These are phyloP conservation scores for Campoletis sonorensis DNA, from an alignment of 1,140 invertebrate genomes.

Conservation along the genomic window DNA sequence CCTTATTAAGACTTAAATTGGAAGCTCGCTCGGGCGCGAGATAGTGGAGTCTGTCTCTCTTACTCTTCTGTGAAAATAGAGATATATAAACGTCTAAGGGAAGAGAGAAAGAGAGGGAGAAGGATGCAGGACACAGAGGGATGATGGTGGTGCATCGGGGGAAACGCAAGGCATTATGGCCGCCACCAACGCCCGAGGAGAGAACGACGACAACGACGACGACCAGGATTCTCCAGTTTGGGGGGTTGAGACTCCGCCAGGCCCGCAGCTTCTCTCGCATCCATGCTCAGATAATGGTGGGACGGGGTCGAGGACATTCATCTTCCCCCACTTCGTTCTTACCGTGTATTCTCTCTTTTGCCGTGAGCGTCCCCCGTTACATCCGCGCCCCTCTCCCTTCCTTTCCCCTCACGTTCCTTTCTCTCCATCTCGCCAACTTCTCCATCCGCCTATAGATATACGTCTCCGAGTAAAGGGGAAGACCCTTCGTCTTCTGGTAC, in stretches of 20 bases:
- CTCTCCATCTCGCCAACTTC: conserved; percentile 60
- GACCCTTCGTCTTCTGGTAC: conserved; percentile 65
- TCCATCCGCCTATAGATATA: conserved; percentile 54
- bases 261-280: conserved; percentile 55
- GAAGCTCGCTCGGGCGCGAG: conserved; percentile 49
- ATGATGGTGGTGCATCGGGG: conserved; percentile 66
- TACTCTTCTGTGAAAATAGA: background rate
- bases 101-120: conserved; percentile 41
- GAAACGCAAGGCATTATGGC: conserved; percentile 70
- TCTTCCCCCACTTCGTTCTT: conserved; percentile 68
- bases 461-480: conserved; percentile 63
- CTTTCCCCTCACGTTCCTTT: conserved; percentile 35
- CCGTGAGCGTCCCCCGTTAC: conserved; percentile 62
- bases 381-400: conserved; percentile 26
- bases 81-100: conserved; percentile 11
- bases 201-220: conserved; percentile 21
- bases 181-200: conserved; percentile 55
- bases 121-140: conserved; percentile 54
- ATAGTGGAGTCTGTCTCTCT: conserved; percentile 1
- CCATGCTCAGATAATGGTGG: conserved; percentile 51
- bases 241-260: conserved; percentile 64
- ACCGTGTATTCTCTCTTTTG: conserved; percentile 58
- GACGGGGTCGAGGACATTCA: conserved; percentile 74
- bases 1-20: conserved; percentile 75
- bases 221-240: conserved; percentile 67